A percentile compares a stretch with the other conserved stretches of the same genome.
These are phyloP conservation scores for Julus scanicus DNA, from an alignment of 2,888 invertebrate species.

Conservation along the genomic window DNA sequence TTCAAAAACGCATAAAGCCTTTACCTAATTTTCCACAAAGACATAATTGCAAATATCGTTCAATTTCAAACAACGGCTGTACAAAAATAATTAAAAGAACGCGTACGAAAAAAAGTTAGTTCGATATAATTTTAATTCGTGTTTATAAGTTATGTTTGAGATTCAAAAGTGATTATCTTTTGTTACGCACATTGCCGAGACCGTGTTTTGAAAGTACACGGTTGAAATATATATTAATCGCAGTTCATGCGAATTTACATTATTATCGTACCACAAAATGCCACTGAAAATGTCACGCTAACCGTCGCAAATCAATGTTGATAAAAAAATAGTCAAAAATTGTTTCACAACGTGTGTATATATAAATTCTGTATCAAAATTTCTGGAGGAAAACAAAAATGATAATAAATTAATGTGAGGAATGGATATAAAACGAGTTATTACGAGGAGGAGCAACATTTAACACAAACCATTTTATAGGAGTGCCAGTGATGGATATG, in stretches of 20 bases:
- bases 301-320: not conserved
- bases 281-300: not conserved
- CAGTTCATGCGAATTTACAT: not conserved
- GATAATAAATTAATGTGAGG: slow-evolving; percentile 17
- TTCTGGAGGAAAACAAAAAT: not conserved
- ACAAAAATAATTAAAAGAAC: not conserved
- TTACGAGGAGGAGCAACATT: not conserved
- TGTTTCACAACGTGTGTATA: not conserved
- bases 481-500: no score
- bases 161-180: not conserved
- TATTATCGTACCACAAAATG: not conserved
- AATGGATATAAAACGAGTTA: not conserved
- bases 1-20: no score
- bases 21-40: no score
- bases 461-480: not conserved
- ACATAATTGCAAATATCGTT: not conserved
- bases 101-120: not conserved
- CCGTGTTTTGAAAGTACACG: not conserved
- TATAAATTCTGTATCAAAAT: slow-evolving; percentile 3
- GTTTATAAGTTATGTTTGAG: not conserved
- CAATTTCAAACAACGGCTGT: not conserved
- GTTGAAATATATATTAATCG: not conserved
- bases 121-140: not conserved
- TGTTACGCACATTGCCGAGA: not conserved
- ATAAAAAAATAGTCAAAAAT: slow-evolving; percentile 20